phyloP scores from a whole-genome alignment of 2,888 invertebrate genomes.

The Arctia plantaginis region DNA sequence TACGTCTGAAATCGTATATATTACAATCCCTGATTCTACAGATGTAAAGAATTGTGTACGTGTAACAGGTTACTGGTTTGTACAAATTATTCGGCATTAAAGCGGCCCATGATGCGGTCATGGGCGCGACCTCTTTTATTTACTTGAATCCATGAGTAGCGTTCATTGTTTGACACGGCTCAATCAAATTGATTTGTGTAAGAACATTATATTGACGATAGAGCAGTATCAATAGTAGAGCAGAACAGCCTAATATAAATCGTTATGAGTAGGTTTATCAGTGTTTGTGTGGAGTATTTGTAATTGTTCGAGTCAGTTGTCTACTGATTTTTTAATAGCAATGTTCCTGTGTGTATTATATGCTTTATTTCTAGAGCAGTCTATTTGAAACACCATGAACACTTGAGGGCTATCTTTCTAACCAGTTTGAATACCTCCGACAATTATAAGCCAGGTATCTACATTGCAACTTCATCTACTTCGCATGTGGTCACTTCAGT shows the following conservation, averaged over 20 bases:
- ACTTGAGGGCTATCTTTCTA: background rate
- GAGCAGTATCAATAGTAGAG: background rate
- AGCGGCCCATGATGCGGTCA: constrained; percentile 11
- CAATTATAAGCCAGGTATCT: background rate
- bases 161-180: constrained; percentile 13
- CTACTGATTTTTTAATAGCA: too few relatives aligned
- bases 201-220: background rate
- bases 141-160: constrained; percentile 4
- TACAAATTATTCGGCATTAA: constrained; percentile 19
- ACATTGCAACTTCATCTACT: background rate
- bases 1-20: too few relatives aligned
- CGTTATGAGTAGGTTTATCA: background rate
- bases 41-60: background rate
- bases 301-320: background rate
- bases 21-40: too few relatives aligned
- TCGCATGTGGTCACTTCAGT: background rate
- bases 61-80: constrained; percentile 15
- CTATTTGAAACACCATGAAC: background rate
- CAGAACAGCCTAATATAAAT: background rate
- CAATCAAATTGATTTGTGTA: background rate
- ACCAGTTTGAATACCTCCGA: background rate
- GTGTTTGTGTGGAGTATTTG: background rate
- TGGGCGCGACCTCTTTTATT: constrained; percentile 19
- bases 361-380: background rate
- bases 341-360: background rate